Conservation (phyloP, 2,113 vertebrate species). For the Miniopterus natalensis region DNA sequence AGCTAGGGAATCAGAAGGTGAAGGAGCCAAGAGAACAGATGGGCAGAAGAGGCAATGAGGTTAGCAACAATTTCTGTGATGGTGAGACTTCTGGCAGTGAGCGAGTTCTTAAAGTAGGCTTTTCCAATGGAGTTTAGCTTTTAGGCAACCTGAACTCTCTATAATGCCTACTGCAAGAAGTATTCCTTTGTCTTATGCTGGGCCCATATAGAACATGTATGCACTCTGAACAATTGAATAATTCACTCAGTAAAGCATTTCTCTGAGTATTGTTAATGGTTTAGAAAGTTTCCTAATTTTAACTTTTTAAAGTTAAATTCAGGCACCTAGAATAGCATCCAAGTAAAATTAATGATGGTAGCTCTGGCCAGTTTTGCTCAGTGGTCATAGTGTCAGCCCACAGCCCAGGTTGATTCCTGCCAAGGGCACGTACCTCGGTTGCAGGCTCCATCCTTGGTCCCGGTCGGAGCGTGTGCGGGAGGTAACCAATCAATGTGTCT, state of each 20-base stretch:
- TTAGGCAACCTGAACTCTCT: background rate
- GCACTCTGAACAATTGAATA: background rate
- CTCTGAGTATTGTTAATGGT: background rate
- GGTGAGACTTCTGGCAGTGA: background rate
- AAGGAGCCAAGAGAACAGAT: slow-evolving; percentile 52
- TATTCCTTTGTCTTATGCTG: background rate
- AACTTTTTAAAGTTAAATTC: background rate
- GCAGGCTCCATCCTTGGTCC: too few relatives aligned
- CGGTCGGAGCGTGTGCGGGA: too few relatives aligned
- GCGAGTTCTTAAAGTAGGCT: background rate
- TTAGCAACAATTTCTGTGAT: background rate
- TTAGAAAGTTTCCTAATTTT: background rate
- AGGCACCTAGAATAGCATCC: background rate
- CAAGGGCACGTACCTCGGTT: too few relatives aligned
- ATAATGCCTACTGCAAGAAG: background rate
- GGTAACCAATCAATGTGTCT: too few relatives aligned
- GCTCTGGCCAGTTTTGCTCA: too few relatives aligned
- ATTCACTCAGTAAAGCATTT: background rate
- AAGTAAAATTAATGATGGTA: background rate
- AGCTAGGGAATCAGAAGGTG: background rate
- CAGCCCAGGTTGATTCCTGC: too few relatives aligned
- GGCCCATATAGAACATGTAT: background rate
- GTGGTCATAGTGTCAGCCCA: too few relatives aligned
- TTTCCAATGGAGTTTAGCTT: background rate
- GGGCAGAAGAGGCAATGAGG: background rate